Base-by-base conservation (phyloP, 2,797 vertebrate genomes). In the Protosalanx chinensis region DNA sequence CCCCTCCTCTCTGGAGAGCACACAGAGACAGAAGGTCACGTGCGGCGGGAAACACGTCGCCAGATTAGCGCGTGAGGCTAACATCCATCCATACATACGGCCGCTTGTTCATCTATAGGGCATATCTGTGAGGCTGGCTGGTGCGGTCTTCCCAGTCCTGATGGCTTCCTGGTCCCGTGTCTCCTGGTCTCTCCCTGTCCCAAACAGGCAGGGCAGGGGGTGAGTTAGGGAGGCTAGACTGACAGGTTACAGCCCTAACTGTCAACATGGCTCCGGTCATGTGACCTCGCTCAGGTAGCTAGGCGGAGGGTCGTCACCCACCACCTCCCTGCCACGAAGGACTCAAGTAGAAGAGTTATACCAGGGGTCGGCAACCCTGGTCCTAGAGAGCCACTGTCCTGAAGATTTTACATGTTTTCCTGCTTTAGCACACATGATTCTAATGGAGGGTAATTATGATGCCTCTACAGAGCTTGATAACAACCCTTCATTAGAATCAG, bases 1-100 rank as follows among this genome's bases (percentile, higher is more conserved):
- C 80, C 67, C 65, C 76, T 79, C 35, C 56, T 10, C 81, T 83
- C 75, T 87, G 27, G n/a, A 68, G 23, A 66, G 37, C 70, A 74
- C 57, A 71, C 18, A 72, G 1, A 53, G 30, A 53, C 61, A 35
- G 16, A 56, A 5, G 15, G 6, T 15, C 51, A 6, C 18, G 18
- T 15, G 37, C 7, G 37, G 37, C 37, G 37, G 41, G 10, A 27
- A 27, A 13, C 8, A 46, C 41, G 10, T 46, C 41, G 13, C 41
- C 51, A 56, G 51, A 56, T 16, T 6, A 6, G 18, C 15, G 15
- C 0, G 4, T 5, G 18, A 56, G 51, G 51, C 51, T 16, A 16
- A 56, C 51, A n/a, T 46, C 41, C 41, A 27, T 27, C 23, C 23
- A 27, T 27, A 56, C 15, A 56, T 7, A 56, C 4, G 51, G 51